phyloP scores from a whole-genome alignment of 53 echinoderm and acorn worm species.

The Zoroaster sp. region DNA sequence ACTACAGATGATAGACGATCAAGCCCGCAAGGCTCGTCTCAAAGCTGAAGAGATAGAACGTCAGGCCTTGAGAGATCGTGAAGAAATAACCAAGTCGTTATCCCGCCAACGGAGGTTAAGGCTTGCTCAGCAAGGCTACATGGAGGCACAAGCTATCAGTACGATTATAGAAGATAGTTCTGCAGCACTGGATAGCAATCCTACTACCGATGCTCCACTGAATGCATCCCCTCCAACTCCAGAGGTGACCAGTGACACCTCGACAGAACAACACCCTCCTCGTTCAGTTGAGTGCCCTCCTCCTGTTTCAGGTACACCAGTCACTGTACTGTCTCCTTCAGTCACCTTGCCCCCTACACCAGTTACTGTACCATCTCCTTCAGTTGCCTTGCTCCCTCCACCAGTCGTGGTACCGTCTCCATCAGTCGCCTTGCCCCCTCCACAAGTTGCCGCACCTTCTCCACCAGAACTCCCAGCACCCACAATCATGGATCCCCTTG shows the following conservation, averaged over 20 bases:
- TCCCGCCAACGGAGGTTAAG: not conserved
- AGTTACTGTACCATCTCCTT: no score
- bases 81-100: not conserved
- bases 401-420: no score
- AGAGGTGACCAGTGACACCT: not conserved
- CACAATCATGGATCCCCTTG: constrained; percentile 20
- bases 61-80: not conserved
- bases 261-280: not conserved
- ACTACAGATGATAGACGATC: not conserved
- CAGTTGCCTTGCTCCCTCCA: no score
- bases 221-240: not conserved
- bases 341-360: no score
- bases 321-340: not conserved
- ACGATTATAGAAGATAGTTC: not conserved
- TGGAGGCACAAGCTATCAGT: not conserved
- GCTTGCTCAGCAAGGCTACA: not conserved
- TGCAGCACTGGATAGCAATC: not conserved
- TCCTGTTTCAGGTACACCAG: not conserved
- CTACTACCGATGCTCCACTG: not conserved
- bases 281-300: not conserved
- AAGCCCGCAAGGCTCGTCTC: not conserved
- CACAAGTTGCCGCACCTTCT: not conserved
- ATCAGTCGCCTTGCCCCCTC: no score
- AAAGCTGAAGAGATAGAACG: not conserved
- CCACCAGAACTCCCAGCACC: not conserved